phyloP scores from a whole-genome alignment of 2,113 vertebrate species.

The Acrocephalus kingi region DNA sequence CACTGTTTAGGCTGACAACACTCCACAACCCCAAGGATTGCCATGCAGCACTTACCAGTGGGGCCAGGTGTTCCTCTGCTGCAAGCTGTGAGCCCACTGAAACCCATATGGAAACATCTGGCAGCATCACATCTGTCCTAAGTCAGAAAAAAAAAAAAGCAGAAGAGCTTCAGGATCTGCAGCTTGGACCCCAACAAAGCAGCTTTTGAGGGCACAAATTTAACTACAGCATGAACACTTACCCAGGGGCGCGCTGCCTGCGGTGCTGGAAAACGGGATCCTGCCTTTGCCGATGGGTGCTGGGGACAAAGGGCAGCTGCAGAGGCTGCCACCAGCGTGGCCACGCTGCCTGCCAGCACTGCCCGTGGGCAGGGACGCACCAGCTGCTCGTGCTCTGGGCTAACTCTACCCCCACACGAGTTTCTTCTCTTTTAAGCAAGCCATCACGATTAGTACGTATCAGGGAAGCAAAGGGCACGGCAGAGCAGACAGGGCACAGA shows the following conservation, averaged over 20 bases:
- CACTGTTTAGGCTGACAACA: not conserved
- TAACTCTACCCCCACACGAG: rapidly evolving
- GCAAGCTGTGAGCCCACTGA: not conserved
- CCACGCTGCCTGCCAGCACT: not conserved
- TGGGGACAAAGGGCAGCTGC: not conserved
- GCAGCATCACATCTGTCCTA: not conserved
- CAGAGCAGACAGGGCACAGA: not conserved
- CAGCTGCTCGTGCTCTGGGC: not conserved
- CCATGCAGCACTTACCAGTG: constrained; percentile 12
- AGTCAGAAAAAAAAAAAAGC: not conserved
- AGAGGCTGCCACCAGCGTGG: not conserved
- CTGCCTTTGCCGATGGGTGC: not conserved
- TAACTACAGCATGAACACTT: not conserved
- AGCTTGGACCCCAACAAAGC: not conserved
- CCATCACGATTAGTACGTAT: rapidly evolving
- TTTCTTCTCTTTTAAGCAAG: not conserved
- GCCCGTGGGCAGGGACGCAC: not conserved
- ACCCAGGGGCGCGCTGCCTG: not conserved
- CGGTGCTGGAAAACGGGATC: not conserved
- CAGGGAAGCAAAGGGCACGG: not conserved
- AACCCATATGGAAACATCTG: not conserved
- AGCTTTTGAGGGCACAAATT: not conserved
- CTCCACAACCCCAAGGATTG: not conserved
- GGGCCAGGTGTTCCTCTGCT: not conserved
- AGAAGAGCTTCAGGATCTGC: not conserved